Evolutionary conservation across 2,888 invertebrate genomes (phyloP).

Genomic region (Agapostemon virescens): DNA sequence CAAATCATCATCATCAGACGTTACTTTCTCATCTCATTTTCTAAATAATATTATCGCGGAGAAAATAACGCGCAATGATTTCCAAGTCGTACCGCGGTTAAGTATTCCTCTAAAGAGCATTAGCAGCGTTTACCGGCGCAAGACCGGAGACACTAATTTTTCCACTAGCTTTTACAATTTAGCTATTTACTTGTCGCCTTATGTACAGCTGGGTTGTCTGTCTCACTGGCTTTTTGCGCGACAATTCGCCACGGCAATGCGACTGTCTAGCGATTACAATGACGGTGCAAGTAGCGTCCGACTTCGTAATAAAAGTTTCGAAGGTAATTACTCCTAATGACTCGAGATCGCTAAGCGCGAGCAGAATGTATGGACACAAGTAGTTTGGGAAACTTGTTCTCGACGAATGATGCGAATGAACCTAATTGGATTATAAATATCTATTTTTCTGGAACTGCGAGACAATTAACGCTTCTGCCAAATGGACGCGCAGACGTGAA

Average conservation of each 20-base stretch:
- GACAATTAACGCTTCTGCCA: conserved; percentile 9
- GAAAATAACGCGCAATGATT: conserved; percentile 67
- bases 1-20: conserved; percentile 62
- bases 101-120: conserved; percentile 52
- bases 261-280: conserved; percentile 17
- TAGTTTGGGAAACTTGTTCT: not conserved
- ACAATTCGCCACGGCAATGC: conserved; percentile 28
- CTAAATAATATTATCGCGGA: conserved; percentile 67
- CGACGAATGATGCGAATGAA: not conserved
- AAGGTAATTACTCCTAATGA: conserved; percentile 33
- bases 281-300: conserved; percentile 6
- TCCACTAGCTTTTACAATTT: conserved; percentile 54
- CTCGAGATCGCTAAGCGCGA: not conserved
- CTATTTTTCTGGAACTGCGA: not conserved
- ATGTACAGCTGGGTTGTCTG: conserved; percentile 20
- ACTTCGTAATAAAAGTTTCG: conserved; percentile 29
- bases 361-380: no score
- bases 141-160: conserved; percentile 40
- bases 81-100: conserved; percentile 52
- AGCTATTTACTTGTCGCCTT: conserved; percentile 44
- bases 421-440: not conserved
- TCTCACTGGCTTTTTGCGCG: conserved; percentile 16
- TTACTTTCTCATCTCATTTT: conserved; percentile 69
- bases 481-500: not conserved
- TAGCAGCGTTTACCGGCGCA: conserved; percentile 43